A percentile compares a stretch with the other conserved stretches of the same genome.
Conservation (phyloP, 1,140 invertebrate species). For the Ceratoteleas bidentatus region DNA sequence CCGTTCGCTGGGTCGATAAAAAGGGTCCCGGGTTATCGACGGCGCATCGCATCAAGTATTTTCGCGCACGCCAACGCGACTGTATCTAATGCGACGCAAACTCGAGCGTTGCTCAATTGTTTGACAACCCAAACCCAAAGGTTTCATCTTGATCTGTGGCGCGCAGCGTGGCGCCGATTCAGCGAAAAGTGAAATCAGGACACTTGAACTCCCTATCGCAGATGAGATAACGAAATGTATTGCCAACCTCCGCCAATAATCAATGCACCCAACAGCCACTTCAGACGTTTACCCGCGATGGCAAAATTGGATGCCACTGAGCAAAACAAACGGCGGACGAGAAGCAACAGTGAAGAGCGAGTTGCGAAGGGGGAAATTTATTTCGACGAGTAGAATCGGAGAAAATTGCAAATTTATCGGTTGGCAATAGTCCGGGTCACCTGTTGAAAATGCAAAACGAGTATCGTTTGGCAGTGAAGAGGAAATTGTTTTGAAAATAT, state of each 20-base stretch:
- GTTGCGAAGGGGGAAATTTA: too few species aligned
- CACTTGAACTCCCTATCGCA: constrained; percentile 16
- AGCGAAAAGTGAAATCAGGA: constrained; percentile 35
- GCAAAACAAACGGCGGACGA: background rate
- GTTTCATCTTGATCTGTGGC: constrained; percentile 31
- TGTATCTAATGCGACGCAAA: constrained; percentile 21
- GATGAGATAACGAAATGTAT: constrained; percentile 34
- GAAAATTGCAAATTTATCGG: too few species aligned
- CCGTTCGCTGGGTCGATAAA: too few species aligned
- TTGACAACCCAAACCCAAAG: constrained; percentile 4
- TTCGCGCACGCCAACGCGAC: background rate
- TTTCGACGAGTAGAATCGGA: too few species aligned
- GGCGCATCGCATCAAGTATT: too few species aligned
- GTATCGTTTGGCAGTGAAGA: too few species aligned
- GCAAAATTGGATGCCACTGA: background rate
- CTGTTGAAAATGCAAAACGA: too few species aligned
- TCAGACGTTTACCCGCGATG: constrained; percentile 1
- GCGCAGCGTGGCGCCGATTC: constrained; percentile 12
- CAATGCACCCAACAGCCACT: constrained; percentile 8
- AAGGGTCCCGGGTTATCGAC: too few species aligned
- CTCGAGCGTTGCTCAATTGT: constrained; percentile 25
- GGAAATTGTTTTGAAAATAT: too few species aligned
- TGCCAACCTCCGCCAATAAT: constrained; percentile 12
- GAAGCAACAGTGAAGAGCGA: too few species aligned
- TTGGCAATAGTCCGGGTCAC: too few species aligned